phyloP scores from a whole-genome alignment of 2,888 invertebrate species.

The Leucania comma region DNA sequence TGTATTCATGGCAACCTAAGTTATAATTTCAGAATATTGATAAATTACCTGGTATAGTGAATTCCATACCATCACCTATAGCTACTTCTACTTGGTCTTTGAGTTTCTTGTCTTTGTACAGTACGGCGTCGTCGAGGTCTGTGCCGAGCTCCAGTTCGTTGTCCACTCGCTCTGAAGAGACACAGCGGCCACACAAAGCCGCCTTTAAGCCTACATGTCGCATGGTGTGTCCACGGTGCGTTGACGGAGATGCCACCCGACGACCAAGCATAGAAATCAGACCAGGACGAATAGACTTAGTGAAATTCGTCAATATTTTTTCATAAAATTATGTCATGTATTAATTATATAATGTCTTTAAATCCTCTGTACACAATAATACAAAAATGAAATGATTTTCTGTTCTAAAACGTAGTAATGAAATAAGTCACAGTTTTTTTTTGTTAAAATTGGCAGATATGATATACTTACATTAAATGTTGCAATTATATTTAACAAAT shows the following conservation, averaged over 20 bases:
- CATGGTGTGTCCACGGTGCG: constrained; percentile 77
- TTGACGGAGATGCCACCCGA: constrained; percentile 72
- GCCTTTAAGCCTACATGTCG: constrained; percentile 89
- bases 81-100: constrained; percentile 97
- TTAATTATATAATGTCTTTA: constrained; percentile 30
- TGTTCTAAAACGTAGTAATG: not conserved
- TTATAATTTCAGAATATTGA: constrained; percentile 12
- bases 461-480: constrained; percentile 7
- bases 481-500: constrained; percentile 2
- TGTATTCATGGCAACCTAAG: constrained; percentile 1
- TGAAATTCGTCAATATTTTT: constrained; percentile 33
- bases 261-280: constrained; percentile 90
- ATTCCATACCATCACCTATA: constrained; percentile 98
- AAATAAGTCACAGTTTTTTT: not conserved
- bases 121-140: constrained; percentile 95
- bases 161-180: constrained; percentile 92
- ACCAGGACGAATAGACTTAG: constrained; percentile 76
- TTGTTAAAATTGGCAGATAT: constrained; percentile 7
- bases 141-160: constrained; percentile 92
- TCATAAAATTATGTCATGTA: constrained; percentile 22
- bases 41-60: constrained; percentile 95
- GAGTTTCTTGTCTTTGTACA: constrained; percentile 96
- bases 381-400: constrained; percentile 5
- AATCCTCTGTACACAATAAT: constrained; percentile 48
- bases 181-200: constrained; percentile 92